Conservation (phyloP, 2,888 invertebrate species). For the Incurvaria masculella region DNA sequence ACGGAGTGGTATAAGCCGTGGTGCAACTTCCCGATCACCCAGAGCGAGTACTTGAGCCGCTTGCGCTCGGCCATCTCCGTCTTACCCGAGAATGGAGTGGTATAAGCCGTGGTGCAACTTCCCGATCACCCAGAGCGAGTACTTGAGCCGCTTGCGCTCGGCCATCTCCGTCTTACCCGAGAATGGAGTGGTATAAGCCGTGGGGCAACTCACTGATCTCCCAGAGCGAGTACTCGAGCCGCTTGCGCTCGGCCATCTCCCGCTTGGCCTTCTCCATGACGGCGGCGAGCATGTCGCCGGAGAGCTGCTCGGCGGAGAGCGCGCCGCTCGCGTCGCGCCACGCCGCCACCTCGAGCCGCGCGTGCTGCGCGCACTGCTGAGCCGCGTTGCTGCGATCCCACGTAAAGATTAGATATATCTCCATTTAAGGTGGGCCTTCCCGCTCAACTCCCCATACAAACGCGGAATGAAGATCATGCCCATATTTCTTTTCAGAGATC, state of each 20-base stretch:
- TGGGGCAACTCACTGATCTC: conserved; percentile 65
- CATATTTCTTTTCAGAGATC: no score
- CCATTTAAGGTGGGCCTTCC: no score
- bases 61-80: conserved; percentile 71
- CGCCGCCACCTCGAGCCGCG: conserved; percentile 61
- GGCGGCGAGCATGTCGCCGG: conserved; percentile 67
- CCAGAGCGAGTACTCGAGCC: conserved; percentile 81
- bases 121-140: conserved; percentile 75
- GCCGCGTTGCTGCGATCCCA: conserved; percentile 67
- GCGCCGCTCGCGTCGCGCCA: conserved; percentile 65
- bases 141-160: conserved; percentile 74
- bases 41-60: conserved; percentile 77
- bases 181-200: no score
- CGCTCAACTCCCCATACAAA: no score
- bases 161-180: conserved; percentile 75
- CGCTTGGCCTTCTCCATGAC: conserved; percentile 78
- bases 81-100: no score
- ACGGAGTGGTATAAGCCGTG: no score
- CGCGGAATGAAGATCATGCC: no score
- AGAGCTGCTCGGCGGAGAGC: conserved; percentile 64
- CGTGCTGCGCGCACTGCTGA: conserved; percentile 71
- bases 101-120: no score
- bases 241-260: conserved; percentile 70
- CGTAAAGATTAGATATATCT: conserved; percentile 6
- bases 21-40: conserved; percentile 68